Base-by-base conservation (phyloP, 92 coral and sea anemone species). In the Palythoa heliodiscus region DNA sequence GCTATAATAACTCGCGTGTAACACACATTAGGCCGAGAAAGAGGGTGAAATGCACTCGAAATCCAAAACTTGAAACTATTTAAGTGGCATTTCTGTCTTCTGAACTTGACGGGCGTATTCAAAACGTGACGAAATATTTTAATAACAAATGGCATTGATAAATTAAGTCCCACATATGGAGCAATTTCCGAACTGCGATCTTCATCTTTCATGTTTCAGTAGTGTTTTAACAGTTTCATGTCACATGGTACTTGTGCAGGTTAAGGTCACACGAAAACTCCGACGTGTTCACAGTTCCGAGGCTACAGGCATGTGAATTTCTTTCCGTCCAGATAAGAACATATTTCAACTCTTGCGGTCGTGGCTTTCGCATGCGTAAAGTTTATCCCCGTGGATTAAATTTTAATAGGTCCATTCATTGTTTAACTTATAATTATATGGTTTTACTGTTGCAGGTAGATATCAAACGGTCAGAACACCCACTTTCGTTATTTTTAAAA, bases 191-290 rank as follows among this genome's bases (percentile, higher is more conserved):
- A 50, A 76, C 81, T 23, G 67, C 19, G 23, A 76, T 52, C 66
- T 20, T 76, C 23, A 40, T 71, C n/a, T 7, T 20, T 8, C 19
- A 72, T 72, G 25, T 38, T 77, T 39, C 70, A 29, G 71, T 78
- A 16, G 70, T 78, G 17, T 60, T 61, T 1, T 38, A 48, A 48
- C 57, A 23, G 54, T 55, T 35, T 76, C 13, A 20, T 5, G 73
- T 50, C 40, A 19, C 63, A 63, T 66, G 74, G 47, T 40, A 57
- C 37, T 37, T 58, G 37, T 17, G 9, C 52, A 80, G 13, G 25
- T 47, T 23, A 47, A 48, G 74, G 84, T 80, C 60, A 47, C 60
- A 80, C 15, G 57, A 80, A 58, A 63, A 58, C 20, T 43, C 16
- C 53, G 35, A n/a, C 1, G 48, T 54, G 61, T 55, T 12, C 53